These are phyloP conservation scores for Thymelicus acteon DNA, from an alignment of 2,888 invertebrate genomes.

Conservation along the genomic window DNA sequence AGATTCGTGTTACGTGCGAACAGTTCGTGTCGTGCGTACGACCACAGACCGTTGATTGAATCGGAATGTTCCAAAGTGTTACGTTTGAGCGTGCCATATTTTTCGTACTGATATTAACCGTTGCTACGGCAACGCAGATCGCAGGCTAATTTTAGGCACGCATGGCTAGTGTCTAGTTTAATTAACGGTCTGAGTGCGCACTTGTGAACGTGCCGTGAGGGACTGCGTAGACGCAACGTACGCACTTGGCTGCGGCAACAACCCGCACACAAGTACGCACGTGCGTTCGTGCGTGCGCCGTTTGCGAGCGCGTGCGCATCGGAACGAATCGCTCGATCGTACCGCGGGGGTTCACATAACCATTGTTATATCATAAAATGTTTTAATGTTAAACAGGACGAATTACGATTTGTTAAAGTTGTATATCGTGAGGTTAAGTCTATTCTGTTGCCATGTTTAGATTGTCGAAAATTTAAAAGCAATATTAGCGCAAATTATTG, in stretches of 20 bases:
- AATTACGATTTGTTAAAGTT: conserved; percentile 15
- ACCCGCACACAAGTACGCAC: neutral
- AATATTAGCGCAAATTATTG: conserved; percentile 36
- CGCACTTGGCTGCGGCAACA: neutral
- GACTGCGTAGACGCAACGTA: neutral
- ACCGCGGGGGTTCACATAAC: conserved; percentile 20
- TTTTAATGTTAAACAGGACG: conserved; percentile 8
- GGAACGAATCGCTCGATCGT: conserved; percentile 1
- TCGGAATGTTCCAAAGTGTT: neutral
- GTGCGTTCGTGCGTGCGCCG: neutral
- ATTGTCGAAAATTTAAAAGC: conserved; percentile 20
- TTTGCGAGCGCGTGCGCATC: neutral
- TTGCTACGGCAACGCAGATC: neutral
- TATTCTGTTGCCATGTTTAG: conserved; percentile 29
- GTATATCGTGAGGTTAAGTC: conserved; percentile 10
- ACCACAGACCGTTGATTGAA: conserved; percentile 8
- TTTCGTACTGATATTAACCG: neutral
- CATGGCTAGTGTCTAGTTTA: neutral
- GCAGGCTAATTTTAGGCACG: neutral
- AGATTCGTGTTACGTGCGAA: neutral
- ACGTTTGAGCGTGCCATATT: conserved; percentile 1
- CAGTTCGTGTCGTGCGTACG: conserved; percentile 7
- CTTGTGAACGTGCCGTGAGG: neutral
- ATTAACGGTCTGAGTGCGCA: neutral
- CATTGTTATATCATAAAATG: conserved; percentile 8